Conservation (phyloP, 2,797 vertebrate species). For the Nannoperca australis region DNA sequence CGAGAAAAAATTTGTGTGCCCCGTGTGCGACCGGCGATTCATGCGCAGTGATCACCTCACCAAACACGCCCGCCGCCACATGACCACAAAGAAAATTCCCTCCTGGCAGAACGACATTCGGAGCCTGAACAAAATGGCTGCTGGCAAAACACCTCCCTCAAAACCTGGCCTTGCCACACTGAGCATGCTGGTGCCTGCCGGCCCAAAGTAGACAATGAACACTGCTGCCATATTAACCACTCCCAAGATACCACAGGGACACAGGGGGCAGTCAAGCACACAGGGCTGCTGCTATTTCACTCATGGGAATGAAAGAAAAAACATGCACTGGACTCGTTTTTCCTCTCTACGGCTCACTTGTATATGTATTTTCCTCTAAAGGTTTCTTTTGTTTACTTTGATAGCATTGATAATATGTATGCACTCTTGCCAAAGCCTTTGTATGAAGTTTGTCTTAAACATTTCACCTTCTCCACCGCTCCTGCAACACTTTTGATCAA, state of each 20-base stretch:
- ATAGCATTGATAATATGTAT: constrained; percentile 77
- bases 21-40: constrained; percentile 94
- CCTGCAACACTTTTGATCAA: constrained; percentile 43
- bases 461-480: constrained; percentile 66
- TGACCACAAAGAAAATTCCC: constrained; percentile 93
- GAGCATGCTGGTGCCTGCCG: constrained; percentile 85
- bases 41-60: constrained; percentile 99
- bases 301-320: constrained; percentile 76
- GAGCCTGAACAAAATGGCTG: constrained; percentile 88
- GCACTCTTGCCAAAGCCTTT: constrained; percentile 89
- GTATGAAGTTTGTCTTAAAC: constrained; percentile 82
- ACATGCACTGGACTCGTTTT: constrained; percentile 87
- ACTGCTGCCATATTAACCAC: constrained; percentile 64
- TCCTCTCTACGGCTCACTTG: constrained; percentile 78
- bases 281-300: constrained; percentile 75
- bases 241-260: constrained; percentile 70
- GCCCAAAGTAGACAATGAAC: constrained; percentile 78
- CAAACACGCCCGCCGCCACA: constrained; percentile 95
- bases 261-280: constrained; percentile 73
- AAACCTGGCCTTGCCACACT: constrained; percentile 80
- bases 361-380: constrained; percentile 73
- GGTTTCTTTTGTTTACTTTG: constrained; percentile 83
- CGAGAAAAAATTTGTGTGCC: constrained; percentile 97
- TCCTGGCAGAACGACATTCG: constrained; percentile 95
- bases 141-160: constrained; percentile 78